phyloP scores from a whole-genome alignment of 1,140 invertebrate species.

The Drosophila orena region DNA sequence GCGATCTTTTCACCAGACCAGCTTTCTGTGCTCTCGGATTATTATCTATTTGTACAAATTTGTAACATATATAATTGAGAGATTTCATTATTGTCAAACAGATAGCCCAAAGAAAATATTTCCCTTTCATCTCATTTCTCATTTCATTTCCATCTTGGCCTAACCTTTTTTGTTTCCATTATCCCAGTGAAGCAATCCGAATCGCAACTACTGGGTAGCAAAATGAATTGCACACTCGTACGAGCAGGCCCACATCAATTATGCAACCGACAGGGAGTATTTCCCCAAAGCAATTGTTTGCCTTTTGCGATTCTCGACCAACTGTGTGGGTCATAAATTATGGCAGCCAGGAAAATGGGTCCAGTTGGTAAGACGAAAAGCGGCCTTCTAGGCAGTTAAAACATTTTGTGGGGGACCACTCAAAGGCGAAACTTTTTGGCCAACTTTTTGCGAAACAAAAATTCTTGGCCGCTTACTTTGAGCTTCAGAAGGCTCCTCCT shows the following conservation, averaged over 20 bases:
- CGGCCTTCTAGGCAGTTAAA: constrained; percentile 7
- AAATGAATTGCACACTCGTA: constrained; percentile 18
- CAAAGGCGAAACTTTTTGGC: constrained; percentile 1
- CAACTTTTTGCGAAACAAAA: constrained; percentile 37
- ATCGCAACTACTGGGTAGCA: constrained; percentile 9
- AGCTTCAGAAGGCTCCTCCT: constrained; percentile 17
- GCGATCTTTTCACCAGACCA: too few relatives aligned
- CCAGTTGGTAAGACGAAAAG: constrained; percentile 13
- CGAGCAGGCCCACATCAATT: constrained; percentile 65
- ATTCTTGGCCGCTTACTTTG: constrained; percentile 54
- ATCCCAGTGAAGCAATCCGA: not conserved
- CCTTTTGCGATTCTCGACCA: constrained; percentile 60
- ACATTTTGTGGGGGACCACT: constrained; percentile 5
- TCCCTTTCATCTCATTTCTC: not conserved
- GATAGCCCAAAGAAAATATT: not conserved
- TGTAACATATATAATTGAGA: too few relatives aligned
- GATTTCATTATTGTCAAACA: too few relatives aligned
- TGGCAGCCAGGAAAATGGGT: constrained; percentile 60
- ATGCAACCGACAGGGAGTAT: constrained; percentile 51
- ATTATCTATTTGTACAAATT: too few relatives aligned
- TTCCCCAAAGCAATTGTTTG: constrained; percentile 58
- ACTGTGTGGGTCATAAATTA: constrained; percentile 65
- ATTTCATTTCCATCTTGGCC: too few relatives aligned
- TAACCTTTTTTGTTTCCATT: not conserved
- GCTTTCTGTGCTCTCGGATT: not conserved